Conservation (phyloP, 2,113 vertebrate species). For the Pseudorasbora parva region DNA sequence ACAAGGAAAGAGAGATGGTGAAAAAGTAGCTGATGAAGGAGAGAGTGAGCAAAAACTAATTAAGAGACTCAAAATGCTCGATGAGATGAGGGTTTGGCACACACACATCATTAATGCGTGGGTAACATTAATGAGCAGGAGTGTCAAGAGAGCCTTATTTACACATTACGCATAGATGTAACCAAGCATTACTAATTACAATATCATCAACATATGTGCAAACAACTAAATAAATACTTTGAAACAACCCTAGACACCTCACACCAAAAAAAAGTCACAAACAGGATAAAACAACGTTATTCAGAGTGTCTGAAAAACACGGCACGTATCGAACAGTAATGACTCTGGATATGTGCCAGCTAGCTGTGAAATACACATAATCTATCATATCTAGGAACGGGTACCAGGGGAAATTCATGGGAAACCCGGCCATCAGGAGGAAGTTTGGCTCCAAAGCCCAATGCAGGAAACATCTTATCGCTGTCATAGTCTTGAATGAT, state of each 20-base stretch:
- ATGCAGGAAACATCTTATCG: constrained; percentile 93
- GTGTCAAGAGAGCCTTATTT: constrained; percentile 18
- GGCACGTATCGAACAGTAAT: background rate
- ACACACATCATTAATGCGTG: constrained; percentile 30
- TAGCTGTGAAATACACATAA: constrained; percentile 30
- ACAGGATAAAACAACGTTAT: background rate
- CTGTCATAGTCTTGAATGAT: constrained; percentile 97
- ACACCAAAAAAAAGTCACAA: background rate
- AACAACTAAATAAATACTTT: background rate
- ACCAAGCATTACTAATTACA: constrained; percentile 28
- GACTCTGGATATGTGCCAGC: background rate
- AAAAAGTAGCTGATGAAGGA: background rate
- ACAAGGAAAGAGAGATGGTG: background rate
- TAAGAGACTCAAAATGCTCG: constrained; percentile 64
- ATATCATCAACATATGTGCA: constrained; percentile 8
- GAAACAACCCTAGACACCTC: background rate
- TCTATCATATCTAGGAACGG: constrained; percentile 48
- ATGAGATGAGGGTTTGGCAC: constrained; percentile 31
- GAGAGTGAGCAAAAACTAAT: constrained; percentile 61
- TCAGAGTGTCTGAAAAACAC: background rate
- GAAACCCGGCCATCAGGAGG: constrained; percentile 90
- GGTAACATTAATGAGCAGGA: constrained; percentile 32
- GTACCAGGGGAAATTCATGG: constrained; percentile 92
- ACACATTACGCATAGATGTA: constrained; percentile 37
- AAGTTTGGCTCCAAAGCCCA: constrained; percentile 93